Conservation (phyloP, 35 echinoderm and acorn worm species). For the Lytechinus variegatus region DNA sequence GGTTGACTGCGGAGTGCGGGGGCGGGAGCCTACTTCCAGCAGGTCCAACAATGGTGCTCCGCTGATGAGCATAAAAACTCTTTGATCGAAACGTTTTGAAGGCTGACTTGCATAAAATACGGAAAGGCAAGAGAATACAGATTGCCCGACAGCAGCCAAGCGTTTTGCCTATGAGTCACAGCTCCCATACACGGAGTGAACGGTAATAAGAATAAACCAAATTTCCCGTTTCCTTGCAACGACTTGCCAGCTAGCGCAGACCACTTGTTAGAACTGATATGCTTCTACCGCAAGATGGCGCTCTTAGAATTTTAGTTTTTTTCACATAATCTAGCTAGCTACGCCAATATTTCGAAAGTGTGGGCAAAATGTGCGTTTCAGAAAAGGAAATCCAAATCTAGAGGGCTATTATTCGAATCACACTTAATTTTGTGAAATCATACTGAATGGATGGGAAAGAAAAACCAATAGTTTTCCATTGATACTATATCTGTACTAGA, state of each 20-base stretch:
- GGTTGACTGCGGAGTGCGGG: background rate
- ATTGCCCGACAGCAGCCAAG: background rate
- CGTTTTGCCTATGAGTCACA: slow-evolving; percentile 10
- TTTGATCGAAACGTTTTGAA: background rate
- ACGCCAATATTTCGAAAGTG: too few species aligned
- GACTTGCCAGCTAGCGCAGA: background rate
- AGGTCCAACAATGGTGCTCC: background rate
- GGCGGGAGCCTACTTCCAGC: background rate
- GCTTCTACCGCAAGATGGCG: slow-evolving; percentile 15
- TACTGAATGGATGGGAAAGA: too few species aligned
- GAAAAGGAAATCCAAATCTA: too few species aligned
- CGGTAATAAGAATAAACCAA: background rate
- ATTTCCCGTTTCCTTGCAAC: background rate
- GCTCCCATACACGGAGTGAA: background rate
- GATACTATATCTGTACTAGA: too few species aligned
- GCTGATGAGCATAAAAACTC: background rate
- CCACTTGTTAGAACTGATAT: background rate
- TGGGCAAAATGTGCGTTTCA: too few species aligned
- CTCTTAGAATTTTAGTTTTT: too few species aligned
- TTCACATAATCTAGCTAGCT: too few species aligned
- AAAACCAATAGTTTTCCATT: too few species aligned
- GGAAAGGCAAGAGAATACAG: background rate
- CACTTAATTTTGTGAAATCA: too few species aligned
- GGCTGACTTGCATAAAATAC: background rate
- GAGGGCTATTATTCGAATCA: too few species aligned